phyloP scores from a whole-genome alignment of 92 coral and sea anemone species.

The Siderastrea radians region DNA sequence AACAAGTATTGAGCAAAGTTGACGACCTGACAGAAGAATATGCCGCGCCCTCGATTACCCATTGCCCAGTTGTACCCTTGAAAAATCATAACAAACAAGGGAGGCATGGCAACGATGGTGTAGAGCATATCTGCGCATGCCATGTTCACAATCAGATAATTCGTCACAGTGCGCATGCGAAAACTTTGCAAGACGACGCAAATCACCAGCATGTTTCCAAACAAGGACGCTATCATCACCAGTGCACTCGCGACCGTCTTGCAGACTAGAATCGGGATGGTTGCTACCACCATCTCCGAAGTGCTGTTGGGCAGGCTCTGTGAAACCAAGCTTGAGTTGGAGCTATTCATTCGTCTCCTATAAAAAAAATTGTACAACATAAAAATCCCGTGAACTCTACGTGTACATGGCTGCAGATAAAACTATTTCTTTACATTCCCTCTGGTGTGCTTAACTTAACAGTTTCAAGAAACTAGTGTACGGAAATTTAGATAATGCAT shows the following conservation, averaged over 20 bases:
- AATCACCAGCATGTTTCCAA: slow-evolving; percentile 81
- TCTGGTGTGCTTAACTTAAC: background rate
- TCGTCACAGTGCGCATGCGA: slow-evolving; percentile 81
- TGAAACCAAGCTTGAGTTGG: slow-evolving; percentile 11
- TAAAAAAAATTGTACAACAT: background rate
- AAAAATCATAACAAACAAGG: slow-evolving; percentile 65
- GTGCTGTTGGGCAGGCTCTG: background rate
- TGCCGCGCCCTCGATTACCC: slow-evolving; percentile 37
- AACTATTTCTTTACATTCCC: background rate
- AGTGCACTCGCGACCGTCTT: slow-evolving; percentile 33
- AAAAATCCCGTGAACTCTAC: background rate
- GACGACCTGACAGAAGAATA: slow-evolving; percentile 83
- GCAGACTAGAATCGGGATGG: slow-evolving; percentile 13
- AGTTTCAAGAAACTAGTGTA: no score
- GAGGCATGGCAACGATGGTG: slow-evolving; percentile 74
- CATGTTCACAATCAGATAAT: slow-evolving; percentile 86
- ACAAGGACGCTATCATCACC: slow-evolving; percentile 60
- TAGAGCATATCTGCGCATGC: slow-evolving; percentile 82
- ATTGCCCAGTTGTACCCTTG: slow-evolving; percentile 66
- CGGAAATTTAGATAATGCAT: no score
- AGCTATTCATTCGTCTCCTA: slow-evolving; percentile 17
- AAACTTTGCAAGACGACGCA: slow-evolving; percentile 66
- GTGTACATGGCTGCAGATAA: no score
- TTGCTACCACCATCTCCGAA: background rate
- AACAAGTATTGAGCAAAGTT: slow-evolving; percentile 78